A percentile compares a stretch with the other conserved stretches of the same genome.
Evolutionary conservation across 1,140 invertebrate genomes (phyloP).

Genomic region (Papilio polytes): DNA sequence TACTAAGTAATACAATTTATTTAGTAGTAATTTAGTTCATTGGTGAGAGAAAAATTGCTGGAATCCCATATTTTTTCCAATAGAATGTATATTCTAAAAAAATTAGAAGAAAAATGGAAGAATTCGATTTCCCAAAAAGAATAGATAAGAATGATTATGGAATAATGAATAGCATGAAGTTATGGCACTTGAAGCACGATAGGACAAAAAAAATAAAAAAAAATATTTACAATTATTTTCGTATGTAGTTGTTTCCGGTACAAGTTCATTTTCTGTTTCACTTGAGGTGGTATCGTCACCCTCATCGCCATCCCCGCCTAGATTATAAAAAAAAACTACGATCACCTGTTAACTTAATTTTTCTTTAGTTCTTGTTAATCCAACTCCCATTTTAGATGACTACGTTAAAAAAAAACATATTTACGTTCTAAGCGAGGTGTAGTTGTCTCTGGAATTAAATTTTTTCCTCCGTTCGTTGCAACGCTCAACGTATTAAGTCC

Average conservation of each 20-base stretch:
- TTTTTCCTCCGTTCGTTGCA: neutral
- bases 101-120: no score
- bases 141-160: neutral
- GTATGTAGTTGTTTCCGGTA: slow-evolving; percentile 17
- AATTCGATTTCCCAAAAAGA: no score
- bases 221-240: slow-evolving; percentile 7
- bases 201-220: slow-evolving; percentile 44
- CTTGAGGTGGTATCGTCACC: neutral
- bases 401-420: neutral
- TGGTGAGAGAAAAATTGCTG: no score
- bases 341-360: neutral
- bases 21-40: no score
- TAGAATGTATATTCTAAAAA: no score
- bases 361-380: no score
- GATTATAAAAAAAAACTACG: slow-evolving; percentile 3
- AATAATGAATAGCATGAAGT: slow-evolving; percentile 11
- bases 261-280: slow-evolving; percentile 20
- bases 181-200: slow-evolving; percentile 47
- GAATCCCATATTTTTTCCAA: no score
- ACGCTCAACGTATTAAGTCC: neutral
- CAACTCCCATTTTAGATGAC: neutral
- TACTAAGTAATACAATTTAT: no score
- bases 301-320: slow-evolving; percentile 13
- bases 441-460: neutral
- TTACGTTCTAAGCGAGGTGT: neutral